phyloP scores from a whole-genome alignment of 1,140 invertebrate species.

The Conopomorpha cramerella region DNA sequence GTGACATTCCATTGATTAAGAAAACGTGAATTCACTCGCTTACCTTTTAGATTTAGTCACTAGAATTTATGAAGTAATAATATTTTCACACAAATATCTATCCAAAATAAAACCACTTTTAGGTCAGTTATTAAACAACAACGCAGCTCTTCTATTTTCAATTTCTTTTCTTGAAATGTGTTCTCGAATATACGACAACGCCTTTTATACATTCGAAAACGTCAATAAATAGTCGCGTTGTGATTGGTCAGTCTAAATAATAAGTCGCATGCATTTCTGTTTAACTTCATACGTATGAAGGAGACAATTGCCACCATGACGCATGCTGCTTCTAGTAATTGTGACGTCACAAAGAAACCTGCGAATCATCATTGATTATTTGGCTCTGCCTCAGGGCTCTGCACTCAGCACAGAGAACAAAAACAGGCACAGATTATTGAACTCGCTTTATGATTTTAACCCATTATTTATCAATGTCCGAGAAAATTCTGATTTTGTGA shows the following conservation, averaged over 20 bases:
- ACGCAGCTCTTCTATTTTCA: conserved; percentile 3
- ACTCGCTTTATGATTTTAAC: too few relatives aligned
- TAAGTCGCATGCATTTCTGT: conserved; percentile 4
- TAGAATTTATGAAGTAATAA: conserved; percentile 4
- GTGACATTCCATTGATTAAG: not conserved
- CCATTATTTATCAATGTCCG: too few relatives aligned
- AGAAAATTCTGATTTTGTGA: too few relatives aligned
- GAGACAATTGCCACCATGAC: too few relatives aligned
- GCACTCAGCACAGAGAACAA: too few relatives aligned
- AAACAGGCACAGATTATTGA: too few relatives aligned
- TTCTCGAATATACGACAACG: not conserved
- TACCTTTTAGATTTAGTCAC: conserved; percentile 3
- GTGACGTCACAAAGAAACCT: too few relatives aligned
- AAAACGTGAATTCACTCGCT: not conserved
- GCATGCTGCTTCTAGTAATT: too few relatives aligned
- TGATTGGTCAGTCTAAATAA: not conserved
- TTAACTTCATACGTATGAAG: too few relatives aligned
- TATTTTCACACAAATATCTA: conserved; percentile 2
- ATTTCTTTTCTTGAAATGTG: conserved; percentile 3
- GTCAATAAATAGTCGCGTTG: conserved; percentile 3
- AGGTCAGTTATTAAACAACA: too few relatives aligned
- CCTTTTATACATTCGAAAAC: conserved; percentile 3
- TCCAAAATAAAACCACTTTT: conserved; percentile 3
- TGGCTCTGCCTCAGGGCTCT: too few relatives aligned
- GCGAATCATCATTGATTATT: too few relatives aligned